phyloP scores from a whole-genome alignment of 2,113 vertebrate species.

The Rhea americana region DNA sequence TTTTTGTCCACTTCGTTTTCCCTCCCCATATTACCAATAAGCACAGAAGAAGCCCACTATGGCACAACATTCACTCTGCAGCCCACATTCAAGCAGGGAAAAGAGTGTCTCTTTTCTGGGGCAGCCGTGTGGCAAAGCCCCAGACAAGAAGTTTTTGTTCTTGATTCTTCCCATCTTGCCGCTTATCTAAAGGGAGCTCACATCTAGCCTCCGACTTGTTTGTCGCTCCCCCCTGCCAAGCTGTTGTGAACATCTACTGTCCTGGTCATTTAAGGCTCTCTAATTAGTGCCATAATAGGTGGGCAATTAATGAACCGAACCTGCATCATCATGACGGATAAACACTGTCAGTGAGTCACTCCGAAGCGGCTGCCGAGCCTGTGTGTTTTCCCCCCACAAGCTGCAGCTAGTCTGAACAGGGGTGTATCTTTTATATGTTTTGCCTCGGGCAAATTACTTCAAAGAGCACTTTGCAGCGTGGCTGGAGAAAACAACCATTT shows the following conservation, averaged over 20 bases:
- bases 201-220: neutral
- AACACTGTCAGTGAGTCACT: conserved; percentile 54
- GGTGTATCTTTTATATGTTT: conserved; percentile 32
- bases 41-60: neutral
- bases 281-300: conserved; percentile 38
- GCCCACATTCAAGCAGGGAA: neutral
- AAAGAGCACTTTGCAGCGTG: neutral
- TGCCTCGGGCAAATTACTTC: conserved; percentile 33
- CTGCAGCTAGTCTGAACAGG: conserved; percentile 39
- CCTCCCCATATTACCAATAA: neutral
- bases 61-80: neutral
- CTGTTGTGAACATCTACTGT: conserved; percentile 5
- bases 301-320: conserved; percentile 41
- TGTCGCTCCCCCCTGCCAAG: neutral
- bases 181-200: neutral
- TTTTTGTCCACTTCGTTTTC: neutral
- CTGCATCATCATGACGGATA: conserved; percentile 22
- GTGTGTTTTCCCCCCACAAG: conserved; percentile 42
- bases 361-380: neutral
- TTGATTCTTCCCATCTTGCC: neutral
- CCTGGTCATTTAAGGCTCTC: neutral
- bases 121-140: neutral
- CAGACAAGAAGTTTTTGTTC: neutral
- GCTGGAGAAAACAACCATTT: conserved; percentile 35
- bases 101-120: neutral